Conservation (phyloP, 2,797 vertebrate species). For the Antrozous pallidus region DNA sequence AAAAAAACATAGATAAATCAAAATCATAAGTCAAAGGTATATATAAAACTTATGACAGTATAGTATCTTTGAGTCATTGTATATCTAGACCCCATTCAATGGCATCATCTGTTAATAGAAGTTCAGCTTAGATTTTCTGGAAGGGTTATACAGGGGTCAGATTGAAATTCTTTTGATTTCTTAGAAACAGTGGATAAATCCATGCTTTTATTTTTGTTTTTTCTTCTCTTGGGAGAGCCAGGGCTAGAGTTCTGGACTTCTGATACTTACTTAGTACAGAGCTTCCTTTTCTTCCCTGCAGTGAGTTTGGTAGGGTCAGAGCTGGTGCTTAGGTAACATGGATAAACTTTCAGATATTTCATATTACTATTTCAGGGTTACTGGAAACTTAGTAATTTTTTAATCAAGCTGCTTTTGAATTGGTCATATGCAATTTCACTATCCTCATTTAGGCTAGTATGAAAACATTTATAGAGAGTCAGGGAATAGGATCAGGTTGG, state of each 20-base stretch:
- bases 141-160: neutral
- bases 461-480: neutral
- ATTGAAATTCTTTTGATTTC: neutral
- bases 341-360: neutral
- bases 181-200: neutral
- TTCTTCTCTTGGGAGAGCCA: neutral
- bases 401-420: neutral
- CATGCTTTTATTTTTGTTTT: neutral
- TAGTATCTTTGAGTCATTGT: neutral
- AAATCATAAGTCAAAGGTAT: neutral
- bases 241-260: neutral
- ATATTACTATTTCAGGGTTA: neutral
- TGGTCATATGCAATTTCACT: neutral
- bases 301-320: neutral
- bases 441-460: neutral
- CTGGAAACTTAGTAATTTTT: neutral
- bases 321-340: neutral
- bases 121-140: neutral
- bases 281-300: neutral
- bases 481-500: neutral
- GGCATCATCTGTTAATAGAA: neutral
- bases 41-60: neutral
- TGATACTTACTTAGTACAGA: neutral
- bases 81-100: neutral
- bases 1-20: neutral